Evolutionary conservation across 2,113 vertebrate species (phyloP).

Genomic region (Periophthalmus modestus): DNA sequence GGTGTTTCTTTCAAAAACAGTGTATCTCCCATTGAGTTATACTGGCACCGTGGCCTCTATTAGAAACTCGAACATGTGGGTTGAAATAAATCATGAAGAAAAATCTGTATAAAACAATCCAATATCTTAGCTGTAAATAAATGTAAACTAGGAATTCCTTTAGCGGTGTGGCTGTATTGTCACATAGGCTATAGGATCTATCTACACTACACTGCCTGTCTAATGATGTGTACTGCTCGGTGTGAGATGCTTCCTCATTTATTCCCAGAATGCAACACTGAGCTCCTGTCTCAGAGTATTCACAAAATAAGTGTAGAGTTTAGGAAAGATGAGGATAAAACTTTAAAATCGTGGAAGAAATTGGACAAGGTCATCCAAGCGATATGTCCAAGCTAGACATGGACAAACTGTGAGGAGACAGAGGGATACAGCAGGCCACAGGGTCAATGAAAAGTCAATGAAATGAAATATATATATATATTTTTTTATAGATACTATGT

Average conservation of each 20-base stretch:
- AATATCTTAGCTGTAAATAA: background rate
- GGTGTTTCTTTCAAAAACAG: too few relatives aligned
- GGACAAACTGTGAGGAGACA: background rate
- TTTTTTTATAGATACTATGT: too few relatives aligned
- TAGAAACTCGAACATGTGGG: too few relatives aligned
- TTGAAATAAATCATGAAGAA: background rate
- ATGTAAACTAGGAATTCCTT: background rate
- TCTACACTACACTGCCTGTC: constrained; percentile 22
- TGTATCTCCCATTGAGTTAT: too few relatives aligned
- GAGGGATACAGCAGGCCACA: background rate
- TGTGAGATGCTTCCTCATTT: constrained; percentile 54
- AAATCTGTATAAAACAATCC: background rate
- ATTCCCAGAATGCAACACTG: constrained; percentile 38
- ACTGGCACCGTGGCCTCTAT: too few relatives aligned
- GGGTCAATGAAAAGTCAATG: background rate
- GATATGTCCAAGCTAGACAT: background rate
- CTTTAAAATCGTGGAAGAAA: background rate
- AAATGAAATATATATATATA: too few relatives aligned
- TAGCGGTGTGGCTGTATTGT: background rate
- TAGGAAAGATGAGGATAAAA: background rate
- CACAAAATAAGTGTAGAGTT: background rate
- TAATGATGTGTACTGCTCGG: constrained; percentile 21
- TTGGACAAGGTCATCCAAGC: background rate
- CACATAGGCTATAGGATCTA: constrained; percentile 12
- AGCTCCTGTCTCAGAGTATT: constrained; percentile 20